Evolutionary conservation across 2,888 invertebrate genomes (phyloP).

Genomic region (Trissolcus japonicus): DNA sequence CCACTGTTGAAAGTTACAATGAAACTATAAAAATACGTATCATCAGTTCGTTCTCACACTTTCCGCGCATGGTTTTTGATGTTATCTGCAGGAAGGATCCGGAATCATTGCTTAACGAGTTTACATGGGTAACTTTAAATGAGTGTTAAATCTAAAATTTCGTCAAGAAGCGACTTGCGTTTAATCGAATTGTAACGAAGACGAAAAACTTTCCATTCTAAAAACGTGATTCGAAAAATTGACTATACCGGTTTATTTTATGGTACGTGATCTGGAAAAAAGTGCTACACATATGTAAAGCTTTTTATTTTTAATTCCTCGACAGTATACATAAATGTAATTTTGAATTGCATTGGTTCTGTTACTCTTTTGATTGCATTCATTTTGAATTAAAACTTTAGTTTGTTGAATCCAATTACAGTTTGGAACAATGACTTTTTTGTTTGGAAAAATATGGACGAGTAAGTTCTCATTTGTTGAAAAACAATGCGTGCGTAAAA

Average conservation of each 20-base stretch:
- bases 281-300: conserved; percentile 26
- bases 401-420: too few relatives aligned
- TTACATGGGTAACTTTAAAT: conserved; percentile 61
- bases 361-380: too few relatives aligned
- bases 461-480: too few relatives aligned
- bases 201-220: conserved; percentile 50
- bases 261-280: conserved; percentile 27
- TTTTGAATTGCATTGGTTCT: too few relatives aligned
- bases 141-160: conserved; percentile 34
- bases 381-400: too few relatives aligned
- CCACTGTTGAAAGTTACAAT: conserved; percentile 48
- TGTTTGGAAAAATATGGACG: too few relatives aligned
- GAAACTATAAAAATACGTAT: conserved; percentile 59
- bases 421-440: too few relatives aligned
- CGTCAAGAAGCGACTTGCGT: conserved; percentile 23
- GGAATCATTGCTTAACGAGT: conserved; percentile 69
- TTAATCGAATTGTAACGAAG: conserved; percentile 44
- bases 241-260: conserved; percentile 59
- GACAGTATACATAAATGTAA: too few relatives aligned
- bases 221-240: conserved; percentile 38
- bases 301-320: too few relatives aligned
- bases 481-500: too few relatives aligned
- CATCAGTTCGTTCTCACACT: conserved; percentile 73
- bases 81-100: conserved; percentile 63
- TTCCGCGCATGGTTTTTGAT: conserved; percentile 66